phyloP scores from a whole-genome alignment of 1,140 invertebrate species.

The Euura saliciscinereae region DNA sequence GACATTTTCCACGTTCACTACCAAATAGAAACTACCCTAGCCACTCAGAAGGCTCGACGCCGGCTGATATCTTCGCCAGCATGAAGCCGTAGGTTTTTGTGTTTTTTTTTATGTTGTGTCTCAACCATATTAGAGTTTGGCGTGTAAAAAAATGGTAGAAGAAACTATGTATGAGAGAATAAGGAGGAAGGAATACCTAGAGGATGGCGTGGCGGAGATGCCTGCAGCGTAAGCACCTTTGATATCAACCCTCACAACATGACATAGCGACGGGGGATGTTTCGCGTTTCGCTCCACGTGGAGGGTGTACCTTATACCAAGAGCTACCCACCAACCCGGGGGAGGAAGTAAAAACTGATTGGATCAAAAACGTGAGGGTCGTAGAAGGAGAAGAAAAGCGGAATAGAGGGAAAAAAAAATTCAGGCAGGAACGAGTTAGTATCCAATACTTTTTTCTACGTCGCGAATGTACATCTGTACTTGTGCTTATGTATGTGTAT shows the following conservation, averaged over 20 bases:
- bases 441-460: no score
- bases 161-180: neutral
- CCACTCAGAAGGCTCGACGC: no score
- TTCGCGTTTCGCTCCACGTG: conserved; percentile 29
- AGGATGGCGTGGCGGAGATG: neutral
- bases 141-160: no score
- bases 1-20: no score
- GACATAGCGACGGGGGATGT: conserved; percentile 15
- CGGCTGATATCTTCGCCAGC: no score
- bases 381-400: neutral
- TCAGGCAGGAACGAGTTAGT: no score
- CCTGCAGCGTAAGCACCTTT: conserved; percentile 24
- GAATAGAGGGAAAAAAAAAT: neutral
- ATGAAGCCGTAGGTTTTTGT: no score
- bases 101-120: no score
- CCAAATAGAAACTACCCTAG: no score
- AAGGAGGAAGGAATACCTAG: neutral
- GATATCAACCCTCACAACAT: conserved; percentile 33
- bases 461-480: no score
- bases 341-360: conserved; percentile 44
- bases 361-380: conserved; percentile 39
- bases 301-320: neutral
- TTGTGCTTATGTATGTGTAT: no score
- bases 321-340: neutral
- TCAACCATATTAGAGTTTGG: no score